Percentiles rank a stretch among this genome's conserved stretches.
These are phyloP conservation scores for Alauda arvensis DNA, from an alignment of 2,797 vertebrate species.

Conservation along the genomic window DNA sequence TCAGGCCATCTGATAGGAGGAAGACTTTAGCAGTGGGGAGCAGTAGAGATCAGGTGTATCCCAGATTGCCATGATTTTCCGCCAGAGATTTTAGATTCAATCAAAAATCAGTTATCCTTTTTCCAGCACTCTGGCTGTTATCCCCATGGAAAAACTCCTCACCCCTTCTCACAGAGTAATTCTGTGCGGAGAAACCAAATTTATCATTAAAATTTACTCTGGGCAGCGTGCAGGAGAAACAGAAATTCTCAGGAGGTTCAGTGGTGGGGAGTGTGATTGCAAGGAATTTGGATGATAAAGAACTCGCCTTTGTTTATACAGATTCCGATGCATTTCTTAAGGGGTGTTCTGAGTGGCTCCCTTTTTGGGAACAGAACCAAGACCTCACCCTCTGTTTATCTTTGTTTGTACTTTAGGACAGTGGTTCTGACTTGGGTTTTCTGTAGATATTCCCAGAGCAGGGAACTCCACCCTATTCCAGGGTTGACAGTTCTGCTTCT, in stretches of 20 bases:
- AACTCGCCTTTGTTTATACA: neutral
- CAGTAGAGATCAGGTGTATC: neutral
- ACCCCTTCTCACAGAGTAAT: neutral
- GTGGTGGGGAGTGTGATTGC: neutral
- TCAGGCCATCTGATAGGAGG: neutral
- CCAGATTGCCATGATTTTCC: neutral
- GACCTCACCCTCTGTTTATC: neutral
- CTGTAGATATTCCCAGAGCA: neutral
- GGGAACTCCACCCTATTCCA: neutral
- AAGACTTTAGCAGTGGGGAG: neutral
- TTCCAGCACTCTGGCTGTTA: neutral
- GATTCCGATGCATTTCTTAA: neutral
- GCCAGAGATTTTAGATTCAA: neutral
- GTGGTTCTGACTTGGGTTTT: neutral
- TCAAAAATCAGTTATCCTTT: neutral
- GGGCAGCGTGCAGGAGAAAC: rapidly evolving
- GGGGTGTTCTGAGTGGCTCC: neutral
- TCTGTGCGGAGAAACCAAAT: neutral
- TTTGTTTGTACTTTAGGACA: neutral
- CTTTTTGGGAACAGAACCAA: neutral
- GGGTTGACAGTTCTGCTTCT: neutral
- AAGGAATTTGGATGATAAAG: neutral
- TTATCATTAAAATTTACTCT: neutral
- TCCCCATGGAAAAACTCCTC: neutral
- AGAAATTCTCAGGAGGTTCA: neutral